A percentile compares a stretch with the other conserved stretches of the same genome.
Evolutionary conservation across 2,888 invertebrate genomes (phyloP).

Genomic region (Blastobasis adustella): DNA sequence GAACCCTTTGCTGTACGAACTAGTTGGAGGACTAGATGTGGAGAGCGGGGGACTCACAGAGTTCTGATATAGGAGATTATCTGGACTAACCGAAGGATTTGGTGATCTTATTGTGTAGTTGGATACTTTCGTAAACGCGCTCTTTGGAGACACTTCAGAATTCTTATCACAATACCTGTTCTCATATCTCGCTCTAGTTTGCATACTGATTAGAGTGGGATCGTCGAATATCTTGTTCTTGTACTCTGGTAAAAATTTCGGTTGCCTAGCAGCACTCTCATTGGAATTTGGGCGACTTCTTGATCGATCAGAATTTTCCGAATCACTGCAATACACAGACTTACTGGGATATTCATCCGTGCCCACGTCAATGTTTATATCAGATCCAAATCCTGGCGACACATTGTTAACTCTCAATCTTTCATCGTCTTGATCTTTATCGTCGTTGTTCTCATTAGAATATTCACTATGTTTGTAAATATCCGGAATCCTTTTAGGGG

Average conservation of each 20-base stretch:
- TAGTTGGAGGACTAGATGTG: slow-evolving; percentile 73
- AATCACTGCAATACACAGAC: slow-evolving; percentile 65
- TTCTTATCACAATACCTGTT: slow-evolving; percentile 58
- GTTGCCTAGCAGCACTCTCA: slow-evolving; percentile 69
- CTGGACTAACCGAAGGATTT: slow-evolving; percentile 84
- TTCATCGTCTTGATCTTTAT: slow-evolving; percentile 63
- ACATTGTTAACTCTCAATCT: slow-evolving; percentile 56
- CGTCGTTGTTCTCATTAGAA: slow-evolving; percentile 48
- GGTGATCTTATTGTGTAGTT: slow-evolving; percentile 74
- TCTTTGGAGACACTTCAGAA: slow-evolving; percentile 76
- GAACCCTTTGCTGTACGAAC: slow-evolving; percentile 52
- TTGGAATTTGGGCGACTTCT: slow-evolving; percentile 70
- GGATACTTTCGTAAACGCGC: slow-evolving; percentile 90
- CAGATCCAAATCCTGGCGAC: slow-evolving; percentile 65
- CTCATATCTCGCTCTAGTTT: slow-evolving; percentile 68
- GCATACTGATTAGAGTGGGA: slow-evolving; percentile 68
- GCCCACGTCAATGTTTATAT: slow-evolving; percentile 67
- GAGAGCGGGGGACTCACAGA: slow-evolving; percentile 84
- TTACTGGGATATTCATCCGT: slow-evolving; percentile 69
- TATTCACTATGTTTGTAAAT: slow-evolving; percentile 61
- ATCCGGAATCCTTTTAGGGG: slow-evolving; percentile 55
- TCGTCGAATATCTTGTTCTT: slow-evolving; percentile 78
- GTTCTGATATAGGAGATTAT: slow-evolving; percentile 83
- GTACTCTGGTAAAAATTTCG: slow-evolving; percentile 67
- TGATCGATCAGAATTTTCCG: slow-evolving; percentile 65